A percentile compares a stretch with the other conserved stretches of the same genome.
Evolutionary conservation across 1,140 invertebrate genomes (phyloP).

Genomic region (Hycleus phaleratus): DNA sequence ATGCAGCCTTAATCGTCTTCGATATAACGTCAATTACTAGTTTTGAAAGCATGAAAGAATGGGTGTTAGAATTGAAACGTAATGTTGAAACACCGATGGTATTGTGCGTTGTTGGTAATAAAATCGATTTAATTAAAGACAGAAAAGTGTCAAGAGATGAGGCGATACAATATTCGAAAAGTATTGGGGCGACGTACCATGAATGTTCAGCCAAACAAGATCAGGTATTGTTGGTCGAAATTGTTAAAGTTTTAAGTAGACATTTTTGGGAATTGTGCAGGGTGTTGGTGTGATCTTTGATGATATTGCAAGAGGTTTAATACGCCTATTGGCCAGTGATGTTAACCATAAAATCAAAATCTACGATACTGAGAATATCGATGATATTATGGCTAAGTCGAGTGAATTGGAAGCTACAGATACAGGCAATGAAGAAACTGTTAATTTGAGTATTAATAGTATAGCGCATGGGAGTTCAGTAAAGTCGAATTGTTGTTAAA

Average conservation of each 20-base stretch:
- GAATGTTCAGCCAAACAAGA: conserved; percentile 75
- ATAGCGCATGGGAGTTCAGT: conserved; percentile 54
- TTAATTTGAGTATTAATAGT: conserved; percentile 48
- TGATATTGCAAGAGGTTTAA: conserved; percentile 52
- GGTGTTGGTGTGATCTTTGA: conserved; percentile 64
- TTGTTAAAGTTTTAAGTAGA: too few relatives aligned
- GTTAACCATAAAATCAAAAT: conserved; percentile 43
- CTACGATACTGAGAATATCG: conserved; percentile 43
- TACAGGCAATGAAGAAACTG: conserved; percentile 47
- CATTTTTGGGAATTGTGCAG: conserved; percentile 33
- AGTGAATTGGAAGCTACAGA: conserved; percentile 45
- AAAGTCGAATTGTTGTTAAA: conserved; percentile 50
- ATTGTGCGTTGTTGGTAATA: conserved; percentile 77
- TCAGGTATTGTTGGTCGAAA: conserved; percentile 45
- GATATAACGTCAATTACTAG: conserved; percentile 70
- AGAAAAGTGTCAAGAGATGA: conserved; percentile 51
- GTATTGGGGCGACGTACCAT: conserved; percentile 76
- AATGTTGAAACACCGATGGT: conserved; percentile 70
- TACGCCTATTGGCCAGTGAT: conserved; percentile 43
- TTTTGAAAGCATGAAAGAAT: conserved; percentile 67
- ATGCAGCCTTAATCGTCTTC: conserved; percentile 79
- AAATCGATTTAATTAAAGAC: conserved; percentile 62
- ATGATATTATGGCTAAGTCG: conserved; percentile 40
- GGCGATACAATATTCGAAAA: conserved; percentile 64
- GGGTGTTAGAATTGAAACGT: conserved; percentile 71